Percentiles rank a stretch among this genome's conserved stretches.
Evolutionary conservation across 2,888 invertebrate genomes (phyloP).

Genomic region (Pelosia muscerda): DNA sequence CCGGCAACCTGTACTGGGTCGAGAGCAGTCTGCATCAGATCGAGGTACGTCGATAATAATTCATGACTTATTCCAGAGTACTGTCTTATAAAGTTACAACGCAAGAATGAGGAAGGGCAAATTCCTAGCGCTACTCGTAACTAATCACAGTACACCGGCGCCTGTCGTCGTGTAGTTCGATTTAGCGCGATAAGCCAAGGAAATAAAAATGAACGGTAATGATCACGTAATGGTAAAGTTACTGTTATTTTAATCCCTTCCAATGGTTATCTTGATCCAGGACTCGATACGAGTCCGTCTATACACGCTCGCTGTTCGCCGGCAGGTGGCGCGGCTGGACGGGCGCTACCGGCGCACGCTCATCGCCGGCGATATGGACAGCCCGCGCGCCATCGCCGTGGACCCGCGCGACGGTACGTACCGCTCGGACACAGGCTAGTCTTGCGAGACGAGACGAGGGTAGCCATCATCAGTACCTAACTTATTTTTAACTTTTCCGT

Average conservation of each 20-base stretch:
- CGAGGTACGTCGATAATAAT: constrained; percentile 86
- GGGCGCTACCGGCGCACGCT: constrained; percentile 93
- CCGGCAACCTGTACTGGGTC: constrained; percentile 95
- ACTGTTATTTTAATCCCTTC: too few relatives aligned
- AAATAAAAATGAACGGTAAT: too few relatives aligned
- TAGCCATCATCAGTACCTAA: too few relatives aligned
- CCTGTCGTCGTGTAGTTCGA: too few relatives aligned
- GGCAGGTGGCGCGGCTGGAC: constrained; percentile 73
- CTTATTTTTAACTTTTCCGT: too few relatives aligned
- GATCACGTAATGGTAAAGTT: too few relatives aligned
- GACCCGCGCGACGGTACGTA: constrained; percentile 90
- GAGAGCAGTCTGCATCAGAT: constrained; percentile 94
- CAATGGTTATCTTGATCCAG: too few relatives aligned
- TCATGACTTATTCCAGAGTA: neutral
- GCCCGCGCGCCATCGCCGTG: constrained; percentile 93
- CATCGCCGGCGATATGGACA: constrained; percentile 93
- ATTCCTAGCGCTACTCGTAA: neutral
- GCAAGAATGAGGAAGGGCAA: neutral
- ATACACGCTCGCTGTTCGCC: too few relatives aligned
- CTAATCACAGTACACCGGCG: too few relatives aligned
- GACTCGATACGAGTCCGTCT: too few relatives aligned
- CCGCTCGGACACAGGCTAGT: neutral
- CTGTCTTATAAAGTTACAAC: neutral
- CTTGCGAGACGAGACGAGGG: too few relatives aligned
- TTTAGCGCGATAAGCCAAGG: too few relatives aligned